phyloP scores from a whole-genome alignment of 2,113 vertebrate genomes.

The Pterocles gutturalis region DNA sequence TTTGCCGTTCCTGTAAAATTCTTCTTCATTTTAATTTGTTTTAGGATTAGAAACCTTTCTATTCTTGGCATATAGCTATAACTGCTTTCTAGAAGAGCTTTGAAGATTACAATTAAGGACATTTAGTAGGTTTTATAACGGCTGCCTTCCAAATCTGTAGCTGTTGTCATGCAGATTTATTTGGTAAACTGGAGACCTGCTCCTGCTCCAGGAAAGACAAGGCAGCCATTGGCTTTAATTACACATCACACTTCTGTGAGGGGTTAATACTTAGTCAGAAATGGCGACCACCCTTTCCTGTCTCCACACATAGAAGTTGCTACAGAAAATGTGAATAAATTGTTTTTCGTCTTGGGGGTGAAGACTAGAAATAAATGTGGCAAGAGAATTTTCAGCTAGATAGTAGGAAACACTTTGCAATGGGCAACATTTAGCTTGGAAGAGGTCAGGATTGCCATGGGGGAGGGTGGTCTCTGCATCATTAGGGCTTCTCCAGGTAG shows the following conservation, averaged over 20 bases:
- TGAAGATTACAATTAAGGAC: neutral
- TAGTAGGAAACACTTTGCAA: neutral
- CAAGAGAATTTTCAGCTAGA: neutral
- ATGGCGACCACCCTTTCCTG: neutral
- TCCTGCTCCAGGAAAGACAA: neutral
- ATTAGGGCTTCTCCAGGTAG: neutral
- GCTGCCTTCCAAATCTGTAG: neutral
- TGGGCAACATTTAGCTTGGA: neutral
- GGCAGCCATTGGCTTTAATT: neutral
- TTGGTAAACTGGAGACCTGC: neutral
- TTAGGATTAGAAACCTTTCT: slow-evolving; percentile 8
- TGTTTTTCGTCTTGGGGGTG: neutral
- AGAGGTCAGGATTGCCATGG: neutral
- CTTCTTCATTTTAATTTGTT: neutral
- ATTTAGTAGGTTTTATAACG: neutral
- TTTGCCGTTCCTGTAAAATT: neutral
- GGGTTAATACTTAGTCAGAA: neutral
- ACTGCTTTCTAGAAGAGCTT: neutral
- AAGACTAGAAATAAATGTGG: neutral
- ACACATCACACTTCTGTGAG: neutral
- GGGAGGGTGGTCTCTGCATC: neutral
- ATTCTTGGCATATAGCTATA: neutral
- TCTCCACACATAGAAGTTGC: neutral
- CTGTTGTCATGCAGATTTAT: neutral
- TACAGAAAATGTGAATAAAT: neutral